Evolutionary conservation across 2,797 vertebrate species (phyloP).

Genomic region (Pogonophryne albipinna): DNA sequence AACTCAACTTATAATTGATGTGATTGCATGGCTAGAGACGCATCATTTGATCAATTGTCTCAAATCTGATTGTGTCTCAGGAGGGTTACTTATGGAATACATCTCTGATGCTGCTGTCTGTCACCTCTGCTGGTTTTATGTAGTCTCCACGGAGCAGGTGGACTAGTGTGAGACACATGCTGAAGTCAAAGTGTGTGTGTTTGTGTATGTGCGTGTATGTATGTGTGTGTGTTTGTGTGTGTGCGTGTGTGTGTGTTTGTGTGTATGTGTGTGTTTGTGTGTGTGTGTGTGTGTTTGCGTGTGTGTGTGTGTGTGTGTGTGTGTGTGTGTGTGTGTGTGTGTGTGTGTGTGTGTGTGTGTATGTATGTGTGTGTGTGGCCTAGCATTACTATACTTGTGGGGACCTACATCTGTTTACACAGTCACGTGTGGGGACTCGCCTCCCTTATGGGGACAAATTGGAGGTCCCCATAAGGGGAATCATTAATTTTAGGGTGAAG

Average conservation of each 20-base stretch:
- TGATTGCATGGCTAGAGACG: not conserved
- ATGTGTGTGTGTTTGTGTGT: not conserved
- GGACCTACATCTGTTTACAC: no score
- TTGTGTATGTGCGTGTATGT: not conserved
- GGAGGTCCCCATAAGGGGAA: no score
- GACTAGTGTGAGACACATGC: no score
- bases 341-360: not conserved
- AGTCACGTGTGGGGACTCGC: no score
- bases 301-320: slow-evolving; percentile 8
- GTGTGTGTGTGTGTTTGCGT: not conserved
- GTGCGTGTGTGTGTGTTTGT: not conserved
- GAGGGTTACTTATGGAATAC: not conserved
- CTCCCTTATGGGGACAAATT: no score
- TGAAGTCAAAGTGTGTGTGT: not conserved
- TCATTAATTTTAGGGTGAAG: no score
- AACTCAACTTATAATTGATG: not conserved
- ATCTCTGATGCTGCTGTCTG: slow-evolving; percentile 1
- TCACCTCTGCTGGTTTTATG: no score
- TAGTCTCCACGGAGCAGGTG: no score
- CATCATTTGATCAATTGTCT: not conserved
- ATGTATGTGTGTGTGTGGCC: slow-evolving; percentile 6
- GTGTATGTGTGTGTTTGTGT: slow-evolving; percentile 6
- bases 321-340: slow-evolving; percentile 2
- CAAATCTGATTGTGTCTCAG: not conserved
- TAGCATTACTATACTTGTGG: no score